Evolutionary conservation across 2,888 invertebrate species (phyloP).

Genomic region (Polydesmus complanatus): DNA sequence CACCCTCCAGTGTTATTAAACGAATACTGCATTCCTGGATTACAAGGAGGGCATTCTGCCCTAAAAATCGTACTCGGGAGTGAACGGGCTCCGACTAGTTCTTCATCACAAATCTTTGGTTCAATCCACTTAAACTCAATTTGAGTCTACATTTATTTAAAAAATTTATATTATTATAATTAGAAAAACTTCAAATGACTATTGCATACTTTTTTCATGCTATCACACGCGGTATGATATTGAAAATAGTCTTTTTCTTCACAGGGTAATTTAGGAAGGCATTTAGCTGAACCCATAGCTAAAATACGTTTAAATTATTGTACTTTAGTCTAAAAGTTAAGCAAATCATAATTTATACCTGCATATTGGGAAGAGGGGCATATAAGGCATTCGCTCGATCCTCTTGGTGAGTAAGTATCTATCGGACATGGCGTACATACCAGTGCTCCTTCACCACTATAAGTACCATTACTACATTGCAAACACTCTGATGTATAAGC

Average conservation of each 20-base stretch:
- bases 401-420: constrained; percentile 35
- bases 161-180: background rate
- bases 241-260: constrained; percentile 38
- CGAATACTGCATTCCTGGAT: constrained; percentile 38
- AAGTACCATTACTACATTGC: constrained; percentile 35
- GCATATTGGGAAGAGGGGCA: constrained; percentile 36
- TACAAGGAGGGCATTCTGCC: constrained; percentile 39
- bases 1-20: constrained; percentile 32
- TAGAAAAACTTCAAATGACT: background rate
- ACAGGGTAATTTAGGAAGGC: constrained; percentile 37
- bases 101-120: constrained; percentile 40
- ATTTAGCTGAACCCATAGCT: constrained; percentile 36
- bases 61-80: constrained; percentile 32
- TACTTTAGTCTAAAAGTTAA: background rate
- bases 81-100: constrained; percentile 29
- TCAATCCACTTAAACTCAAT: constrained; percentile 39
- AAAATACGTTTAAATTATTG: constrained; percentile 14
- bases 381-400: constrained; percentile 32
- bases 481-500: constrained; percentile 41
- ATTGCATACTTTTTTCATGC: constrained; percentile 30
- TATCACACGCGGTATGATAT: constrained; percentile 37
- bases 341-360: background rate
- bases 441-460: constrained; percentile 31
- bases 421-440: constrained; percentile 36
- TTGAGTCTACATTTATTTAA: constrained; percentile 30